phyloP scores from a whole-genome alignment of 2,797 vertebrate species.

The Melanogrammus aeglefinus region DNA sequence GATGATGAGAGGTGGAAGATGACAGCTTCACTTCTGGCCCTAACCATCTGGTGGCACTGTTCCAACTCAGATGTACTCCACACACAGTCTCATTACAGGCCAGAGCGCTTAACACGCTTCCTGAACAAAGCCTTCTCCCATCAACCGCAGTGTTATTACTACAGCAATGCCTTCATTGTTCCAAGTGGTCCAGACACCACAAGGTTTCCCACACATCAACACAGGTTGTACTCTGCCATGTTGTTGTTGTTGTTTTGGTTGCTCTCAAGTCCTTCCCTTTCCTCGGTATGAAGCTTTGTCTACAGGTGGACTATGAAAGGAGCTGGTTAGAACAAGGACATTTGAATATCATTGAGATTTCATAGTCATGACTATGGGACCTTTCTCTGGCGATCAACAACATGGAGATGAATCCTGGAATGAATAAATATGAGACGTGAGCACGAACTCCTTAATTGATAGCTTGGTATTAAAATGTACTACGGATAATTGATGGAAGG shows the following conservation, averaged over 20 bases:
- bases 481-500: constrained; percentile 44
- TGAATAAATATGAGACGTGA: constrained; percentile 36
- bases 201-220: background rate
- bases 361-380: constrained; percentile 9
- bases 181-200: constrained; percentile 22
- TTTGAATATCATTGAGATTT: background rate
- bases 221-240: background rate
- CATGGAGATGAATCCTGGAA: constrained; percentile 39
- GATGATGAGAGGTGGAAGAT: constrained; percentile 35
- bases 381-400: constrained; percentile 16
- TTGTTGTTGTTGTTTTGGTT: background rate
- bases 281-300: background rate
- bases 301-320: background rate
- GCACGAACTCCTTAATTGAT: constrained; percentile 37
- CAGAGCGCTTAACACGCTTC: constrained; percentile 50
- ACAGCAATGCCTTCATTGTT: constrained; percentile 19
- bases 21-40: constrained; percentile 61
- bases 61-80: constrained; percentile 62
- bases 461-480: constrained; percentile 51
- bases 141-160: constrained; percentile 38
- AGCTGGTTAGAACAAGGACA: background rate
- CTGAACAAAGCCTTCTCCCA: constrained; percentile 68
- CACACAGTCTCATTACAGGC: constrained; percentile 45
- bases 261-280: background rate
- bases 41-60: constrained; percentile 80